These are phyloP conservation scores for Neogobius melanostomus DNA, from an alignment of 2,113 vertebrate genomes.

Conservation along the genomic window DNA sequence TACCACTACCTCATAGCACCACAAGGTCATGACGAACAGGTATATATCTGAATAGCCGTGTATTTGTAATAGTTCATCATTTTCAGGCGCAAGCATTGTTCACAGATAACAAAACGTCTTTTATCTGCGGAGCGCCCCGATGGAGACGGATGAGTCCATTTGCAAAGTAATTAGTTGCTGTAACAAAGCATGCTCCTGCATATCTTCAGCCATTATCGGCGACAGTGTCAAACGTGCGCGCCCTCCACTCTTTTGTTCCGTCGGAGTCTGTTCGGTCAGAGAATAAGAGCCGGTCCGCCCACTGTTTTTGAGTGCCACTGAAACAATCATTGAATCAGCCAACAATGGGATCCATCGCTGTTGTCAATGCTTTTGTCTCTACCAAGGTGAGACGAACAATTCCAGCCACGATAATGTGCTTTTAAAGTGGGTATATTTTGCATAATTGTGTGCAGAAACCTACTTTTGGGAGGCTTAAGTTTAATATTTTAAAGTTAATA, in stretches of 20 bases:
- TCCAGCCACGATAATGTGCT: constrained; percentile 42
- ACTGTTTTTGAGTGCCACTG: constrained; percentile 48
- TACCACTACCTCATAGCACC: too few species aligned
- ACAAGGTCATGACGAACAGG: too few species aligned
- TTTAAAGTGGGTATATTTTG: constrained; percentile 31
- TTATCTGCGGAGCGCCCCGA: constrained; percentile 53
- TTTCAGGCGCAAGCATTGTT: constrained; percentile 34
- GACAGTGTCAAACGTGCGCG: constrained; percentile 37
- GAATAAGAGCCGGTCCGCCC: constrained; percentile 62
- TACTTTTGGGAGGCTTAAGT: too few species aligned
- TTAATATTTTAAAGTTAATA: too few species aligned
- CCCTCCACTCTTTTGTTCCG: constrained; percentile 52
- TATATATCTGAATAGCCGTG: too few species aligned
- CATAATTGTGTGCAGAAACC: too few species aligned
- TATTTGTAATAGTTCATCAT: constrained; percentile 1
- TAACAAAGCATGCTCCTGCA: constrained; percentile 13
- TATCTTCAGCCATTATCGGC: constrained; percentile 45
- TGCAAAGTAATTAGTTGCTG: constrained; percentile 67
- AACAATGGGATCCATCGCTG: background rate
- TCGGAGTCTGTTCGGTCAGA: constrained; percentile 46
- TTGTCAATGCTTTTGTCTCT: constrained; percentile 37
- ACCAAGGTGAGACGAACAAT: constrained; percentile 41
- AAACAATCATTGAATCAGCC: background rate
- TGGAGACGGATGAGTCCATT: constrained; percentile 70
- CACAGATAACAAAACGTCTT: constrained; percentile 37